Evolutionary conservation across 2,113 vertebrate species (phyloP).

Genomic region (Anarhynchus alexandrinus): DNA sequence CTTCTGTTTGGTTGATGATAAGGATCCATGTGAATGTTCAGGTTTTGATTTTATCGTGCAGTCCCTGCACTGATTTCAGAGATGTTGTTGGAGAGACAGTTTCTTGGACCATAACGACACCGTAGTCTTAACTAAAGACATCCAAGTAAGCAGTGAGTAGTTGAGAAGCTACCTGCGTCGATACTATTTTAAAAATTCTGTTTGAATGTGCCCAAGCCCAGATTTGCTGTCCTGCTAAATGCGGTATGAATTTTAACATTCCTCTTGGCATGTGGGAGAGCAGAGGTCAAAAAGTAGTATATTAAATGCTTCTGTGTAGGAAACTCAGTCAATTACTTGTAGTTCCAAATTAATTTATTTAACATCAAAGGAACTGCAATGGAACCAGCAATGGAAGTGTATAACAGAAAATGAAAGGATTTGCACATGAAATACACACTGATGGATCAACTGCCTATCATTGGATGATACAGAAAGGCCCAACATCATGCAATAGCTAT

Average conservation of each 20-base stretch:
- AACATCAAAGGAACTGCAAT: neutral
- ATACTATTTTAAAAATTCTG: neutral
- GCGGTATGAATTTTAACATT: neutral
- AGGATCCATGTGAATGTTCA: neutral
- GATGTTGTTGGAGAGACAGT: neutral
- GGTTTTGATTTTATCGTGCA: neutral
- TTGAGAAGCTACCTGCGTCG: neutral
- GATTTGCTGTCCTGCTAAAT: neutral
- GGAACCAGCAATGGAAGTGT: neutral
- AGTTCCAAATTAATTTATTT: neutral
- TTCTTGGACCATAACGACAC: neutral
- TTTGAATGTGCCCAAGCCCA: neutral
- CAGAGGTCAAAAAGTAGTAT: neutral
- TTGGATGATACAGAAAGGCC: neutral
- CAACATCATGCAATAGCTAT: neutral
- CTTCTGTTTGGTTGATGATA: neutral
- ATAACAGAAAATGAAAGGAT: neutral
- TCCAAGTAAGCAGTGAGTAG: neutral
- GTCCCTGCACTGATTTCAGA: neutral
- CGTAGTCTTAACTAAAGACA: neutral
- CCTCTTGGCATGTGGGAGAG: neutral
- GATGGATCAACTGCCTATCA: neutral
- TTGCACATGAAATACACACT: neutral
- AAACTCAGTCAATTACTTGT: neutral
- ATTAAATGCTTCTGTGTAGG: neutral